Conservation (phyloP, 2,888 invertebrate species). For the Leptinotarsa haldemani region DNA sequence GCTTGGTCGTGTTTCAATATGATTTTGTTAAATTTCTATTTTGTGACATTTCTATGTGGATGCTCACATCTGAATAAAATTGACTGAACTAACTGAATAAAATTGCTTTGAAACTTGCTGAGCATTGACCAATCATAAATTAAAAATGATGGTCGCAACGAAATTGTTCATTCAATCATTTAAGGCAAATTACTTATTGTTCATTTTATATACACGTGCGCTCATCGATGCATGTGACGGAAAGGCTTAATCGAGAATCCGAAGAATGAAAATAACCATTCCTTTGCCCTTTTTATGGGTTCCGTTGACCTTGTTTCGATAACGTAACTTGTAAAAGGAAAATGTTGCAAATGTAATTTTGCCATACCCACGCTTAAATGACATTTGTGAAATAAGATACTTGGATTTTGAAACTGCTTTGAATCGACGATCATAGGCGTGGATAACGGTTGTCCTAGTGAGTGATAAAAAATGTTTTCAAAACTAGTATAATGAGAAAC, state of each 20-base stretch:
- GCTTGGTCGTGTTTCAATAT: too few species aligned
- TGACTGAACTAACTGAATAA: too few species aligned
- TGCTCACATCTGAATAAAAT: too few species aligned
- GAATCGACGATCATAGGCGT: slow-evolving; percentile 24
- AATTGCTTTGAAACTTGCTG: too few species aligned
- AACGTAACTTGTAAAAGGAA: slow-evolving; percentile 29
- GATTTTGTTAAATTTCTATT: too few species aligned
- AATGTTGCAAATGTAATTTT: slow-evolving; percentile 33
- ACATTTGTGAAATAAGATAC: slow-evolving; percentile 36
- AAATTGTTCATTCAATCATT: not conserved
- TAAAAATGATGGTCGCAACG: too few species aligned
- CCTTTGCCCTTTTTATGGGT: slow-evolving; percentile 30
- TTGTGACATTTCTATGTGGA: too few species aligned
- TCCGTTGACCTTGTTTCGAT: slow-evolving; percentile 31
- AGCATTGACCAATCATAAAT: too few species aligned
- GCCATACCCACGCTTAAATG: slow-evolving; percentile 39
- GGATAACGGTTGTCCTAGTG: not conserved
- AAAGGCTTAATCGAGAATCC: slow-evolving; percentile 12
- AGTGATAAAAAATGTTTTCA: too few species aligned
- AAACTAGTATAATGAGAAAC: too few species aligned
- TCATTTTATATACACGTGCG: slow-evolving; percentile 7
- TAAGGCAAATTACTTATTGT: not conserved
- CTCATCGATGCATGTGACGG: not conserved
- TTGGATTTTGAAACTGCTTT: slow-evolving; percentile 27
- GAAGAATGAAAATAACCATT: slow-evolving; percentile 16